Evolutionary conservation across 2,797 vertebrate species (phyloP).

Genomic region (Aselliscus stoliczkanus): DNA sequence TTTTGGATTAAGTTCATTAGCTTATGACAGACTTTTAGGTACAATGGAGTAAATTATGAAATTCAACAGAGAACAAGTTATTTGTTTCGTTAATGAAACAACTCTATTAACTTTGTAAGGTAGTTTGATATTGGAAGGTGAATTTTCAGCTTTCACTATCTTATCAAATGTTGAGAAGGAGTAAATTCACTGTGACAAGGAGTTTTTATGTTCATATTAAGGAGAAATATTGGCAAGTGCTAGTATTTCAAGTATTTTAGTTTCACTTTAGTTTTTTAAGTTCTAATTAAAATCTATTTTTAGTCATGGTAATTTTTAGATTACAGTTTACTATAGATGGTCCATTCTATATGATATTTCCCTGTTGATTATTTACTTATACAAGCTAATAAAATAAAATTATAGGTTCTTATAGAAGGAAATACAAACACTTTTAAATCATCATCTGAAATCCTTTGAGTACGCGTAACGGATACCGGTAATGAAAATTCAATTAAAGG

Average conservation of each 20-base stretch:
- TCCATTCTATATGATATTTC: background rate
- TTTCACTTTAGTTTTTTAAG: constrained; percentile 73
- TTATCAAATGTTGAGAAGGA: constrained; percentile 75
- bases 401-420: background rate
- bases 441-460: background rate
- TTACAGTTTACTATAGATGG: background rate
- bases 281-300: constrained; percentile 54
- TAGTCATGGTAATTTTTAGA: constrained; percentile 9
- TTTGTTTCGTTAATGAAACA: constrained; percentile 78
- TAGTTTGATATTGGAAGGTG: constrained; percentile 67
- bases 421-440: background rate
- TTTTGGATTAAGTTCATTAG: constrained; percentile 31
- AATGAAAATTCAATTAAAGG: background rate
- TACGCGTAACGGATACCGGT: background rate
- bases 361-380: background rate
- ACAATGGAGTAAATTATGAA: background rate
- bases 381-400: background rate
- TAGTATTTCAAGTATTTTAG: constrained; percentile 54
- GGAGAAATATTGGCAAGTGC: constrained; percentile 69
- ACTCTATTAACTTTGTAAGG: constrained; percentile 74
- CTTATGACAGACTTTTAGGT: constrained; percentile 38
- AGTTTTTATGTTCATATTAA: constrained; percentile 74
- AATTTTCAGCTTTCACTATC: constrained; percentile 76
- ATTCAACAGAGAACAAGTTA: background rate
- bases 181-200: constrained; percentile 79